Base-by-base conservation (phyloP, 2,888 invertebrate genomes). In the Lagria hirta region DNA sequence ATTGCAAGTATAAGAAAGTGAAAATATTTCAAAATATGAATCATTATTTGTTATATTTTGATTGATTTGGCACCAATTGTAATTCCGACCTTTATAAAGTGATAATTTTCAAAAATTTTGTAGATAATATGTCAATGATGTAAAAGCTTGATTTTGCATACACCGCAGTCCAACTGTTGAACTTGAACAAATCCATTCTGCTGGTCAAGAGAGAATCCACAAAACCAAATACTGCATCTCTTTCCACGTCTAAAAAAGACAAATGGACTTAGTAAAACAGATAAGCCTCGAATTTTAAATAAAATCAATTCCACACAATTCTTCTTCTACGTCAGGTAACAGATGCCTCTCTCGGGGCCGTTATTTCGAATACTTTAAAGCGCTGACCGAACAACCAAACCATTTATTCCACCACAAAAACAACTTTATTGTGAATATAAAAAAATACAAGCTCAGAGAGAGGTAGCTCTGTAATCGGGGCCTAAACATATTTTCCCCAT, bases 221-320 rank as follows among this genome's bases (percentile, higher is more conserved):
- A 29, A 26, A 26, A 26, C 13, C 13, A 26, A 32, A 30, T 4
- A 11, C 7, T 12, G n/a, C 34, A 20, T 37, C 37, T 28, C 37
- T 21, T 16, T 32, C 14, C 40, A 40, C 26, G 40, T 40, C 40
- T 7, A 24, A 40, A 40, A 40, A 40, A 40, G 40, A 40, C 40
- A 40, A 40, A 40, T 40, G 40, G 33, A 40, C 26, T 40, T 26
- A 13, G 32, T 30, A 23, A 40, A 40, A 26, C 32, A 40, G 40
- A 40, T 40, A 40, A 40, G 40, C 23, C 24, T 20, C 32, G 32
- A 40, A 40, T 32, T 40, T 40, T 32, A 40, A 40, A 32, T 40
- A 32, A 32, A 24, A 23, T 18, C n/a, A 16, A 30, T 22, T 30
- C 14, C 23, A 11, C 11, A 3, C 3, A 12, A n/a, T 40, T 40